These are phyloP conservation scores for Apocrypta bakeri DNA, from an alignment of 1,140 invertebrate genomes.

Conservation along the genomic window DNA sequence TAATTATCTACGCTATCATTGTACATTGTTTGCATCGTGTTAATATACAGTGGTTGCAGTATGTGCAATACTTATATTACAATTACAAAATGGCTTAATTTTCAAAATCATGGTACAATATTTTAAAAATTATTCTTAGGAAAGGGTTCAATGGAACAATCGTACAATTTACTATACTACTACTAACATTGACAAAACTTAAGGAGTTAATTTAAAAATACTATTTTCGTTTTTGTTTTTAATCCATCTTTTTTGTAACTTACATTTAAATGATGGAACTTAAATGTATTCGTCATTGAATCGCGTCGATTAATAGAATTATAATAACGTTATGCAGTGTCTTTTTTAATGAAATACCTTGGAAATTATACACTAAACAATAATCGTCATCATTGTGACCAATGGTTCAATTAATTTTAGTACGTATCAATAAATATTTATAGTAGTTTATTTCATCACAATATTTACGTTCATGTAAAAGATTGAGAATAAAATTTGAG, in stretches of 20 bases:
- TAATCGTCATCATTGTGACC: background rate
- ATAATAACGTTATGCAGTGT: too few species aligned
- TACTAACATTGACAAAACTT: background rate
- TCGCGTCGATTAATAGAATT: too few species aligned
- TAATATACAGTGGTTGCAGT: background rate
- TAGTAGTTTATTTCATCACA: background rate
- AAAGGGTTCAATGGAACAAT: background rate
- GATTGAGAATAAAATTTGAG: background rate
- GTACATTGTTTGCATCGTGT: slow-evolving; percentile 5
- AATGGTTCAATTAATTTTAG: background rate
- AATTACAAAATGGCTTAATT: background rate
- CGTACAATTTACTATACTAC: too few species aligned
- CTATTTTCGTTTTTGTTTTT: too few species aligned
- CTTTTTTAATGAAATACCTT: too few species aligned
- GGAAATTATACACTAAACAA: too few species aligned
- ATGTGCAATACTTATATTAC: background rate
- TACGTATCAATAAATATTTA: background rate
- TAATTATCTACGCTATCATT: background rate
- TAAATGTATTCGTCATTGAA: too few species aligned
- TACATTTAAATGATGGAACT: too few species aligned
- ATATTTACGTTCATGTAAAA: background rate
- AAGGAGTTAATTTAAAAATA: background rate
- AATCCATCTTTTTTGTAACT: too few species aligned
- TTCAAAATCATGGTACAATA: background rate
- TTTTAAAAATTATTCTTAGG: background rate